Base-by-base conservation (phyloP, 1,140 invertebrate species). In the Ruditapes philippinarum region DNA sequence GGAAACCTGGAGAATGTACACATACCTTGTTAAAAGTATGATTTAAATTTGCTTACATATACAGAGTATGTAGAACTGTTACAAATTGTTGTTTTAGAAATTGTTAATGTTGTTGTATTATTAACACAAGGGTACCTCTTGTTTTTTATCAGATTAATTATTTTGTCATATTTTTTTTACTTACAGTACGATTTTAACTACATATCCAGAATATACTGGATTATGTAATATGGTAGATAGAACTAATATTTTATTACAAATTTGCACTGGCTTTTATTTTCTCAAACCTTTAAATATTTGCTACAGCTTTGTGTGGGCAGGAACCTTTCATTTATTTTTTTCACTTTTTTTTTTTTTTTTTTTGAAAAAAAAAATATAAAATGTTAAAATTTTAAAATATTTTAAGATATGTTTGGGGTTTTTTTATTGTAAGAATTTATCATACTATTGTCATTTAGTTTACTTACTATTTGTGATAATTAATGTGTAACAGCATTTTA, bases 41-140 rank as follows among this genome's bases (percentile, higher is more conserved):
- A 38, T 70, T 70, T 70, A n/a, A 70, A 1, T 65, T 70, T 17
- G 65, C 65, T 70, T 70, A 38, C 33, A 70, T 5, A 25, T 38
- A 38, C 5, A 70, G 22, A 38, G n/a, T 22, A 38, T 31, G 65
- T 33, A 70, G 65, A 70, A 70, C 36, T 70, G 65, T 38, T 70
- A 70, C 17, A 33, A 33, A 19, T 5, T 70, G 65, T 70, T 70
- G 65, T 70, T 70, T n/a, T 70, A 14, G 36, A 70, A 11, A 40
- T 70, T 70, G 33, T 70, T 31, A 36, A 19, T 70, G 65, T 70
- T 70, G 65, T 28, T 19, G 2, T 31, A 19, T 70, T 70, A 70
- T 70, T 70, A 19, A 70, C 65, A 70, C 65, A 70, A 70, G 65
- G 65, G 65, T 70, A 70, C 65, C 65, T 70, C 65, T 70, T 70